These are phyloP conservation scores for Heterocephalus glaber DNA, from an alignment of 2,113 vertebrate genomes.

Conservation along the genomic window DNA sequence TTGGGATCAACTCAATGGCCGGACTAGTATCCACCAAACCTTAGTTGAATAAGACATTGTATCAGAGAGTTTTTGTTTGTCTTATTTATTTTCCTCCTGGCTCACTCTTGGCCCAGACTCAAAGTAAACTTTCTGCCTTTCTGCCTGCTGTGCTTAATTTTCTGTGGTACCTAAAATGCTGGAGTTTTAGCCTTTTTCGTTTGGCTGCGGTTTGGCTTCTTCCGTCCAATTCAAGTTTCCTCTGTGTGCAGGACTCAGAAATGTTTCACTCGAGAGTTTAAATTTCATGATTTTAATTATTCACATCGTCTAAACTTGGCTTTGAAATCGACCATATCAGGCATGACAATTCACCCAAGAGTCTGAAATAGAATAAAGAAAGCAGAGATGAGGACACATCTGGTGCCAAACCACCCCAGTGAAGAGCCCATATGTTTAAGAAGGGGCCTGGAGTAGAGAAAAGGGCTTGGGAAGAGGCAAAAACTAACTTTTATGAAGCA, in stretches of 20 bases:
- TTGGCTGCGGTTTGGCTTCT: slow-evolving; percentile 68
- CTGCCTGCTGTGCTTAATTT: slow-evolving; percentile 79
- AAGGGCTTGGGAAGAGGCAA: not conserved
- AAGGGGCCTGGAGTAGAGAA: not conserved
- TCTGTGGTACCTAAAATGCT: slow-evolving; percentile 70
- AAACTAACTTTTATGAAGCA: not conserved
- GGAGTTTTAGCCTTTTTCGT: slow-evolving; percentile 66
- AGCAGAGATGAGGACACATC: slow-evolving; percentile 59
- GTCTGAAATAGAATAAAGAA: slow-evolving; percentile 72
- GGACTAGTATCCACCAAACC: not conserved
- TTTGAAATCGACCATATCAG: slow-evolving; percentile 77
- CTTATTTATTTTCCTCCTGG: slow-evolving; percentile 66
- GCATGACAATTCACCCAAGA: slow-evolving; percentile 73
- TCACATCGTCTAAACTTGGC: slow-evolving; percentile 72
- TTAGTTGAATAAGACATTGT: slow-evolving; percentile 46
- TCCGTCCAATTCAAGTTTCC: slow-evolving; percentile 72
- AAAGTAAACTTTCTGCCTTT: slow-evolving; percentile 72
- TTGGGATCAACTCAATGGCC: not conserved
- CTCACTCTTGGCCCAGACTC: slow-evolving; percentile 53
- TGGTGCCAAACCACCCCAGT: slow-evolving; percentile 66
- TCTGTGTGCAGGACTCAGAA: slow-evolving; percentile 67
- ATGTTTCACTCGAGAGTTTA: slow-evolving; percentile 74
- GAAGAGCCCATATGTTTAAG: slow-evolving; percentile 57
- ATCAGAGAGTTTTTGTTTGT: slow-evolving; percentile 67
- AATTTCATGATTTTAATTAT: slow-evolving; percentile 77